Conservation (phyloP, 2,888 invertebrate species). For the Pseudanteris insignis region DNA sequence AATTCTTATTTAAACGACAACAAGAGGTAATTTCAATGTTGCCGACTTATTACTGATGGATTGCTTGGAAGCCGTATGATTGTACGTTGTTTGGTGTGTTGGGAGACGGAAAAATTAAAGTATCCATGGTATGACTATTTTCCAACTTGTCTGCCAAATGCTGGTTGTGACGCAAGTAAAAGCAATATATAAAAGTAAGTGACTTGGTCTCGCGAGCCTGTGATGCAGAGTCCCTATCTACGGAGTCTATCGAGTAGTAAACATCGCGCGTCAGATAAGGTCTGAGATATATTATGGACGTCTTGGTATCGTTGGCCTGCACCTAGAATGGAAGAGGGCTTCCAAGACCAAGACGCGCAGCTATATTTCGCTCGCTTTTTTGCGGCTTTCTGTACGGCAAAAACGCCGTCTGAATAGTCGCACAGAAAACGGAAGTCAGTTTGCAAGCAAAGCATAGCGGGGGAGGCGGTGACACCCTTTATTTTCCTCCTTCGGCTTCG, state of each 20-base stretch:
- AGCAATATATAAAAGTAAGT: constrained; percentile 63
- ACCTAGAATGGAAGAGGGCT: constrained; percentile 30
- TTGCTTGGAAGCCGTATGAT: too few relatives aligned
- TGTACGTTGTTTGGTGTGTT: too few relatives aligned
- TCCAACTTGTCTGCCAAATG: constrained; percentile 62
- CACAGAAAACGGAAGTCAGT: constrained; percentile 65
- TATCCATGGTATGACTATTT: constrained; percentile 61
- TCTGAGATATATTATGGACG: constrained; percentile 64
- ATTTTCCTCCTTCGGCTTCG: constrained; percentile 58
- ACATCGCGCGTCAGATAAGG: constrained; percentile 66
- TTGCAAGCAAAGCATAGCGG: constrained; percentile 65
- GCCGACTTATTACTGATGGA: too few relatives aligned
- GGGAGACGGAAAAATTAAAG: too few relatives aligned
- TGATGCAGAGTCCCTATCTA: constrained; percentile 63
- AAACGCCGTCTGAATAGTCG: constrained; percentile 64
- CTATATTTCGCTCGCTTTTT: constrained; percentile 48
- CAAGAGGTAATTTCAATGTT: too few relatives aligned
- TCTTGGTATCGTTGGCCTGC: constrained; percentile 47
- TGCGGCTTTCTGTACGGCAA: constrained; percentile 51
- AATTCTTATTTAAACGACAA: too few relatives aligned
- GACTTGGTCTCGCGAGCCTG: constrained; percentile 58
- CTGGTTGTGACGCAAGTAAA: constrained; percentile 59
- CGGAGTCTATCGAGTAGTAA: constrained; percentile 66
- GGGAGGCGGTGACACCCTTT: constrained; percentile 62
- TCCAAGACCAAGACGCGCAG: constrained; percentile 40